A percentile compares a stretch with the other conserved stretches of the same genome.
Evolutionary conservation across 2,797 vertebrate genomes (phyloP).

Genomic region (Synanceia verrucosa): DNA sequence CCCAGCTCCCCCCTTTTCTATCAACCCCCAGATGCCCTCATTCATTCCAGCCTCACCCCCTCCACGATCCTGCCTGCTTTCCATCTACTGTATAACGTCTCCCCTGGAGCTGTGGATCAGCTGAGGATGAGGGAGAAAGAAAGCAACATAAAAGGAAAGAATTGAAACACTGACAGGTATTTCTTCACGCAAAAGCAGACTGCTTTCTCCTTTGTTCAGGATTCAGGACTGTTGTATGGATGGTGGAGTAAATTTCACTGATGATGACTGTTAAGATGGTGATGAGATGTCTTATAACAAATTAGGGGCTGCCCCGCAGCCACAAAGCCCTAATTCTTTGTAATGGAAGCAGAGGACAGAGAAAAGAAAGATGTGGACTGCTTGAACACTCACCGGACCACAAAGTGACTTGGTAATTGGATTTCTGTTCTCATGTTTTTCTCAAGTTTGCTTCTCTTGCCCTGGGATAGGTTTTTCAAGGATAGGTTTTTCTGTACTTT

Average conservation of each 20-base stretch:
- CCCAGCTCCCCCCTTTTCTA: constrained; percentile 33
- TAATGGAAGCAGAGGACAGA: constrained; percentile 68
- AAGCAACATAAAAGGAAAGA: constrained; percentile 54
- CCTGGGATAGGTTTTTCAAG: constrained; percentile 11
- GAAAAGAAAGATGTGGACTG: constrained; percentile 54
- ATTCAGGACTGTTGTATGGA: constrained; percentile 32
- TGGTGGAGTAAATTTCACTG: constrained; percentile 24
- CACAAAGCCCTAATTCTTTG: constrained; percentile 55
- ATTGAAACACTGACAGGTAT: constrained; percentile 46
- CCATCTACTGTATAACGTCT: constrained; percentile 58
- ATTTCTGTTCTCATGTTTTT: constrained; percentile 52
- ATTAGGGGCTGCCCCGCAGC: constrained; percentile 49
- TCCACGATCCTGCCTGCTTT: constrained; percentile 61
- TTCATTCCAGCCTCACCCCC: constrained; percentile 52
- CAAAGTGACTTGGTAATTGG: constrained; percentile 54
- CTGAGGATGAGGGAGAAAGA: constrained; percentile 48
- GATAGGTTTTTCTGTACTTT: constrained; percentile 22
- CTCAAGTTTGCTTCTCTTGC: constrained; percentile 4
- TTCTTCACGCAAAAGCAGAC: constrained; percentile 39
- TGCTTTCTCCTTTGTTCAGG: constrained; percentile 67
- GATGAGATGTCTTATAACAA: constrained; percentile 44
- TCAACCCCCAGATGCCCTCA: constrained; percentile 64
- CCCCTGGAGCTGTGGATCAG: constrained; percentile 68
- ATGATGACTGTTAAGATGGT: constrained; percentile 34
- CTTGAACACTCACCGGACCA: constrained; percentile 52